Conservation (phyloP, 2,113 vertebrate species). For the Daubentonia madagascariensis region DNA sequence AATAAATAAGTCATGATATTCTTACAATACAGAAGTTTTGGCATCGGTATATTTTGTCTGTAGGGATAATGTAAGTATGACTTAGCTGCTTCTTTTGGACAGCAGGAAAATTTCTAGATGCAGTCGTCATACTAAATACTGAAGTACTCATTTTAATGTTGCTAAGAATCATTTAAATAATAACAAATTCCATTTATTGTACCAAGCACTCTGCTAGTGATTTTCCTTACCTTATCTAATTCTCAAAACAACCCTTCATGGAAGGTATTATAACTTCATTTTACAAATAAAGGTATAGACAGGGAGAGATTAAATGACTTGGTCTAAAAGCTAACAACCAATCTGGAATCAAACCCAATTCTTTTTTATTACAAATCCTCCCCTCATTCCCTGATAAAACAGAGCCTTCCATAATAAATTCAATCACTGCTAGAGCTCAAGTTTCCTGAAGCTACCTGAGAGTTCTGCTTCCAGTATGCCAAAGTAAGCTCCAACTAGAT, state of each 20-base stretch:
- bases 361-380: neutral
- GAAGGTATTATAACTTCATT: neutral
- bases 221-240: neutral
- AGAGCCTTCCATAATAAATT: neutral
- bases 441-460: neutral
- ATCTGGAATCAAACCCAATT: neutral
- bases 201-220: neutral
- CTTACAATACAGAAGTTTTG: neutral
- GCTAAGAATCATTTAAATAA: neutral
- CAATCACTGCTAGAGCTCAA: neutral
- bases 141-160: neutral
- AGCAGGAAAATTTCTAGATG: neutral
- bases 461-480: neutral
- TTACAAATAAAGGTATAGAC: neutral
- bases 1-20: no score
- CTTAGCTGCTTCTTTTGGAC: neutral
- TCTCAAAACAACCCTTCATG: neutral
- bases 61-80: neutral
- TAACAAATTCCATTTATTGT: neutral
- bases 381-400: neutral
- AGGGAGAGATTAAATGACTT: neutral
- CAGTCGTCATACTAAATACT: neutral
- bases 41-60: neutral
- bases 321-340: neutral
- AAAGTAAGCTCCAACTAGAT: neutral